Conservation (phyloP, 2,888 invertebrate species). For the Rhabditoides inermis region DNA sequence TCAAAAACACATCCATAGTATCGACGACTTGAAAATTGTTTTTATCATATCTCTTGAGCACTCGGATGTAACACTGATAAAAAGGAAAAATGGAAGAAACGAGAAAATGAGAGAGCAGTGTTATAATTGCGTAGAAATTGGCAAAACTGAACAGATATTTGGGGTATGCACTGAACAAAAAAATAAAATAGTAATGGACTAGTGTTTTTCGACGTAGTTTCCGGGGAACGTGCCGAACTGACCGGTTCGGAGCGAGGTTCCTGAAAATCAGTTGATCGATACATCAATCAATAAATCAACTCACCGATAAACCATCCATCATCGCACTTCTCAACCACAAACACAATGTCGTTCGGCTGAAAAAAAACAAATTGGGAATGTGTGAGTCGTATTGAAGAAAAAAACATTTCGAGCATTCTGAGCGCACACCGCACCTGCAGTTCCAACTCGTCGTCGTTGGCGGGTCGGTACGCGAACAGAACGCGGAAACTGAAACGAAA, state of each 20-base stretch:
- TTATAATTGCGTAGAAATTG: too few species aligned
- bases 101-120: too few species aligned
- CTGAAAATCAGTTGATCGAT: slow-evolving; percentile 10
- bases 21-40: too few species aligned
- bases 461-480: slow-evolving; percentile 87
- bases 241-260: slow-evolving; percentile 85
- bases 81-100: too few species aligned
- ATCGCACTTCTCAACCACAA: slow-evolving; percentile 93
- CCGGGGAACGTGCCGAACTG: slow-evolving; percentile 98
- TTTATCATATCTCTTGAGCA: too few species aligned
- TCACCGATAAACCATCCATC: slow-evolving; percentile 91
- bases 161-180: too few species aligned
- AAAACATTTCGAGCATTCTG: not conserved
- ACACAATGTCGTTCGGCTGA: slow-evolving; percentile 77
- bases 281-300: not conserved
- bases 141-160: too few species aligned
- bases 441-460: slow-evolving; percentile 91
- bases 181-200: too few species aligned
- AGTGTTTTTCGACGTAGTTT: slow-evolving; percentile 81
- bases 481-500: slow-evolving; percentile 88
- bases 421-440: slow-evolving; percentile 57
- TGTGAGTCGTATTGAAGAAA: too few species aligned
- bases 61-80: too few species aligned
- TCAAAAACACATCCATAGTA: too few species aligned
- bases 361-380: too few species aligned